A percentile compares a stretch with the other conserved stretches of the same genome.
These are phyloP conservation scores for Scyliorhinus canicula DNA, from an alignment of 2,797 vertebrate genomes.

Conservation along the genomic window DNA sequence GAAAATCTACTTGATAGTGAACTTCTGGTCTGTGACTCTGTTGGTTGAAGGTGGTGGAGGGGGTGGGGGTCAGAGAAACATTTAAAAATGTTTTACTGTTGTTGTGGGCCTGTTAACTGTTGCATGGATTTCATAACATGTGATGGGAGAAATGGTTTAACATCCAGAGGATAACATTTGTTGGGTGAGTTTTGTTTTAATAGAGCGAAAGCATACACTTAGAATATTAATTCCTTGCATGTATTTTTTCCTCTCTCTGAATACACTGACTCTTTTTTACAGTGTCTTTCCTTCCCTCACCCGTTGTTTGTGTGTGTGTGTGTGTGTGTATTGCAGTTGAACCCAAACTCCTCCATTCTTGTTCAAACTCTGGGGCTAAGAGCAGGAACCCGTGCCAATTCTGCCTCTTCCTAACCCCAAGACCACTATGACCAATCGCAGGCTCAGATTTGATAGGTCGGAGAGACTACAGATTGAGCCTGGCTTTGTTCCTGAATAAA, in stretches of 20 bases:
- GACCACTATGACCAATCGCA: not conserved
- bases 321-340: not conserved
- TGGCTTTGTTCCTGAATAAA: slow-evolving; percentile 2
- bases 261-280: not conserved
- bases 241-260: not conserved
- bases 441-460: not conserved
- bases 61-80: too few species aligned
- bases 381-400: not conserved
- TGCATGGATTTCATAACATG: not conserved
- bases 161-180: not conserved
- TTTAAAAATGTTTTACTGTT: not conserved
- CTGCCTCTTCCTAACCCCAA: not conserved
- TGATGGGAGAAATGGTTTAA: not conserved
- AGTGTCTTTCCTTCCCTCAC: not conserved
- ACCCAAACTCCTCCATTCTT: not conserved
- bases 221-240: not conserved
- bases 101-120: not conserved
- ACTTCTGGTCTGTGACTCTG: not conserved
- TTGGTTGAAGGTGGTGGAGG: too few species aligned
- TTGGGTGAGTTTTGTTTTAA: not conserved
- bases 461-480: not conserved
- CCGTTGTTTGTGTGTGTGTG: not conserved
- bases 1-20: not conserved
- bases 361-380: not conserved
- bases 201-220: not conserved